Percentiles rank a stretch among this genome's conserved stretches.
phyloP scores from a whole-genome alignment of 2,113 vertebrate species.

The Oceanites oceanicus region DNA sequence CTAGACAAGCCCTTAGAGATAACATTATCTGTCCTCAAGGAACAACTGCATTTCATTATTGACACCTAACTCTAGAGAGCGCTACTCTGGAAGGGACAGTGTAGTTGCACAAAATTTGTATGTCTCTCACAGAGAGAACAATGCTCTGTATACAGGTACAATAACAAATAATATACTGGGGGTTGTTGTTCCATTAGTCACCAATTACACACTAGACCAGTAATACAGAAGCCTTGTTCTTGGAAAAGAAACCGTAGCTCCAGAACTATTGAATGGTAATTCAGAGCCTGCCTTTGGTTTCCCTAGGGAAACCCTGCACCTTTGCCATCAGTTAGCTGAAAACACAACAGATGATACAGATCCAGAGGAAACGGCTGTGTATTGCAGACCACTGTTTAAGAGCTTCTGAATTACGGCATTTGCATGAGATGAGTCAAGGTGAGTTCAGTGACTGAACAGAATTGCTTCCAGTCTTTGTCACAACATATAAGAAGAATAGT shows the following conservation, averaged over 20 bases:
- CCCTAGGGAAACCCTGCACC: not conserved
- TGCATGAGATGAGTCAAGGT: conserved; percentile 46
- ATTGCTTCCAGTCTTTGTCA: conserved; percentile 52
- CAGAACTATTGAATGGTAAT: not conserved
- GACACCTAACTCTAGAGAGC: conserved; percentile 22
- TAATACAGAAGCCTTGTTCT: conserved; percentile 15
- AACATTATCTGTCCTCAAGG: not conserved
- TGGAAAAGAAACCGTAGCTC: not conserved
- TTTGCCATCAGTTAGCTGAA: not conserved
- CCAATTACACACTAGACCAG: conserved; percentile 36
- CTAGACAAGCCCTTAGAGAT: conserved; percentile 8
- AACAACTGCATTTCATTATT: conserved; percentile 34
- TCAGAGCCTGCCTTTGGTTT: not conserved
- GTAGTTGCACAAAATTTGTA: conserved; percentile 1
- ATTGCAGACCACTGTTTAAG: not conserved
- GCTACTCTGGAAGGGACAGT: conserved; percentile 11
- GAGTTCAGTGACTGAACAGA: conserved; percentile 36
- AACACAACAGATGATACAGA: not conserved
- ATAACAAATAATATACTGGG: conserved; percentile 34
- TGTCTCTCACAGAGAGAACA: conserved; percentile 30
- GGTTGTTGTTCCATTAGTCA: conserved; percentile 49
- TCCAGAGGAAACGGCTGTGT: not conserved
- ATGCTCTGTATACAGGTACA: not conserved
- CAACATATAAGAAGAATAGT: not conserved
- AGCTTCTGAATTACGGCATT: conserved; percentile 40